Base-by-base conservation (phyloP, 2,797 vertebrate genomes). In the Otolemur crassicaudatus region DNA sequence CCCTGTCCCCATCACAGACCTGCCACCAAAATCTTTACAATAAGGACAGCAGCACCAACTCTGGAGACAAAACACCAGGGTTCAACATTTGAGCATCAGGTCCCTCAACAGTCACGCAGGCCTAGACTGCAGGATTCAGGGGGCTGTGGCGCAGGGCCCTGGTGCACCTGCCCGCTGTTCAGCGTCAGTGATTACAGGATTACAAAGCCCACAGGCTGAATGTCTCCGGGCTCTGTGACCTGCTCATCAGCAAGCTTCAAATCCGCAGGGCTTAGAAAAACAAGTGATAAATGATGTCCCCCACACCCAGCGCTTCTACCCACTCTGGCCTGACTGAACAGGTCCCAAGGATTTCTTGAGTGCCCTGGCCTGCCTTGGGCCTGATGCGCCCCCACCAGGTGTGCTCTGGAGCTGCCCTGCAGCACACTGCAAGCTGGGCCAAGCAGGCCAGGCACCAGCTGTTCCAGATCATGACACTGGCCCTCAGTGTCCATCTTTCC, bases 221-320 rank as follows among this genome's bases (percentile, higher is more conserved):
- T 34, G 22, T 65, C 76, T 49, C 20, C 2, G 25, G 20, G 75
- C 65, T 88, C 34, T 16, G 40, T 56, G 70, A 92, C 60, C 31
- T 56, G 63, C 46, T 61, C 17, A 0, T 90, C 58, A 9, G 31
- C 61, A 43, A 72, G 60, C 46, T 88, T 82, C 46, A 56, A 60
- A 94, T 56, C 53, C 61, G 25, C 19, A 67, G 76, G 61, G 25
- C 81, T 75, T 90, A 89, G 69, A 89, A 73, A 96, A 89, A 70
- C 56, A 93, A 73, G 73, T 70, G 58, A 69, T 65, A 93, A 69
- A 29, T 67, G 58, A 34, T 43, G 3, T 72, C 46, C 88, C 70
- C 58, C 34, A 93, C 31, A 76, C 65, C 61, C 75, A 75, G 25
- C 5, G n/a, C 69, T 76, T 94, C 80, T n/a, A 83, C 61, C 61